Conservation (phyloP, 2,888 invertebrate species). For the Drosophila tanythrix region DNA sequence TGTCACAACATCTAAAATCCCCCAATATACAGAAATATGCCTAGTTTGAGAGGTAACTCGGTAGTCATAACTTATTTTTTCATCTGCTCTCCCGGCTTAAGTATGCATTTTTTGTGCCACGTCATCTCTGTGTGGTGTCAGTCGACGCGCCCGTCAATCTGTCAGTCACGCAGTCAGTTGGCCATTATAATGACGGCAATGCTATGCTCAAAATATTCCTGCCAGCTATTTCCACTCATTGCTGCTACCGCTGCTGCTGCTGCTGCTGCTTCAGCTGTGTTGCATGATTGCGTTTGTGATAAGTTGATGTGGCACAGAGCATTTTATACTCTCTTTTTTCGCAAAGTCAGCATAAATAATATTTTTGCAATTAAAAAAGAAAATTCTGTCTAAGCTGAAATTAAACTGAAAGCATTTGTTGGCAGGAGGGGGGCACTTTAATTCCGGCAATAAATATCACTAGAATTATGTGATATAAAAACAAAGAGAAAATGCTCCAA, state of each 20-base stretch:
- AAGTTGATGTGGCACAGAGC: conserved; percentile 49
- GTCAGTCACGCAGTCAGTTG: conserved; percentile 78
- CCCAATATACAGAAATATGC: background rate
- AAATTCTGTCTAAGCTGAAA: conserved; percentile 17
- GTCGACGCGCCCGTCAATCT: conserved; percentile 74
- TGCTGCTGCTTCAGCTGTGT: conserved; percentile 30
- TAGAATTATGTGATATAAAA: conserved; percentile 13
- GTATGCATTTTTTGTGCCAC: conserved; percentile 61
- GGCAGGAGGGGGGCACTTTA: background rate
- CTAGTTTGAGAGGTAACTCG: conserved; percentile 16
- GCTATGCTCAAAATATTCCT: conserved; percentile 47
- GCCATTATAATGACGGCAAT: conserved; percentile 70
- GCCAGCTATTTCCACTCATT: conserved; percentile 29
- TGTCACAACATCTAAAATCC: background rate
- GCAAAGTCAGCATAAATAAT: conserved; percentile 53
- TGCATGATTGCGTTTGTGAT: conserved; percentile 63
- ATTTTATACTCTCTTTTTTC: conserved; percentile 11
- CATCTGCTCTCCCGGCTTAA: conserved; percentile 4
- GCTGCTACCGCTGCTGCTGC: conserved; percentile 7
- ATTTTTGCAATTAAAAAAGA: conserved; percentile 51
- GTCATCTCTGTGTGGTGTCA: conserved; percentile 61
- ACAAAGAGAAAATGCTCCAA: background rate
- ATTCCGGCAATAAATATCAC: conserved; percentile 40
- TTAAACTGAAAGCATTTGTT: background rate
- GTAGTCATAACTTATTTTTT: background rate